Base-by-base conservation (phyloP, 92 coral and sea anemone species). In the Virgularia gustaviana region DNA sequence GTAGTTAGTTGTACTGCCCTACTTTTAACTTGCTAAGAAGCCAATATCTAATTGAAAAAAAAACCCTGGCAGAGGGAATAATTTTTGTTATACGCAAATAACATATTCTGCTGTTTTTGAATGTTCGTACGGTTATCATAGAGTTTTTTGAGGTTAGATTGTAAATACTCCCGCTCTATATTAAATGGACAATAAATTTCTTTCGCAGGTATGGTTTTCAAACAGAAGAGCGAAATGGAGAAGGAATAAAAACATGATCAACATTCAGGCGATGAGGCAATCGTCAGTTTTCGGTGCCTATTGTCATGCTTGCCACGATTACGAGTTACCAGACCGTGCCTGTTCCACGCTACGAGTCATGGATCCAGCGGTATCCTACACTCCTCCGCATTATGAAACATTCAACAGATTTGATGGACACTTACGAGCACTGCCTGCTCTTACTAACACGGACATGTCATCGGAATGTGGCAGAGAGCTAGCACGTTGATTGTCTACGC, bases 201-300 rank as follows among this genome's bases (percentile, higher is more conserved):
- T 27, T 83, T 75, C 49, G 27, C 67, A 94, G 99, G 99, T 94
- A 10, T 94, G 99, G 99, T 94, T 94, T 73, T 94, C 99, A 35
- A 94, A 94, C 77, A 89, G 99, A 37, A 87, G 99, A 24, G 99
- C 99, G 51, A 94, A 94, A 78, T 94, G 99, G 99, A 90, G 99
- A 30, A 87, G 99, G 28, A 96, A 94, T 62, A 96, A 89, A 63
- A 94, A 94, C 64, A 94, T 94, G 64, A 86, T 86, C 75, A 94
- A 84, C 73, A 62, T 94, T 73, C 99, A 96, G 3, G 90, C 90
- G 35, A 82, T 94, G 85, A 83, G 96, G 36, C 96, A 81, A 49
- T 75, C 81, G 25, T 89, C 99, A 2, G 76, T 94, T 41, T 78
- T 94, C 58, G 89, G 89, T 52, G 84, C 96, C 57, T 94, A 91